These are phyloP conservation scores for Odontocolon sp. DNA, from an alignment of 2,888 invertebrate genomes.

Conservation along the genomic window DNA sequence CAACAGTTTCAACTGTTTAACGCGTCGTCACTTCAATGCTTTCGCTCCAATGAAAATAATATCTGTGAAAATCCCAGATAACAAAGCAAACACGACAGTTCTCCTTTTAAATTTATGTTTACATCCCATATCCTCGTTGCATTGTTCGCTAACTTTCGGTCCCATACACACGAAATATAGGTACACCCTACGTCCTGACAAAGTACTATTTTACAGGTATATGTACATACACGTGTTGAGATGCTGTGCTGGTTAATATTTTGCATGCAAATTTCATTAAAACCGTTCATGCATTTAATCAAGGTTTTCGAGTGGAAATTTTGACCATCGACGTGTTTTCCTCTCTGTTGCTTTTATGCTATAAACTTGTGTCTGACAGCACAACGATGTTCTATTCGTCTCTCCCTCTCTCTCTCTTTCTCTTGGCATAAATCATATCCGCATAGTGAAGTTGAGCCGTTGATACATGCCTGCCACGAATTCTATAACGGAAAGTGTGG, in stretches of 20 bases:
- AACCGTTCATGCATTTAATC: conserved; percentile 15
- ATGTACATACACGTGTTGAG: neutral
- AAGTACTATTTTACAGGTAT: neutral
- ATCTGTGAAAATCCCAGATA: conserved; percentile 25
- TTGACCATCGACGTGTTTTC: neutral
- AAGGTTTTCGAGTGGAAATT: neutral
- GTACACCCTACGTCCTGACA: neutral
- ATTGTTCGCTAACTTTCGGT: conserved; percentile 7
- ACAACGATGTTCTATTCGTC: neutral
- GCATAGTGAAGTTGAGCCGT: no score
- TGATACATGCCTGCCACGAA: no score
- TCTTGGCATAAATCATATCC: neutral
- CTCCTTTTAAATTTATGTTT: neutral
- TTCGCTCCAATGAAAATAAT: conserved; percentile 5
- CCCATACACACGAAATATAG: neutral
- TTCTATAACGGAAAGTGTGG: no score
- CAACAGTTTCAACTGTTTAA: neutral
- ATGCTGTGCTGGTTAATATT: conserved; percentile 2
- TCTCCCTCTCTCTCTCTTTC: neutral
- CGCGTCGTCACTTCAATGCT: neutral
- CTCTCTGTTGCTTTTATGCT: neutral
- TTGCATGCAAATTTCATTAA: conserved; percentile 6
- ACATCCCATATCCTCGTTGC: neutral
- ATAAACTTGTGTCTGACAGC: neutral
- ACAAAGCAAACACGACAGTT: no score